These are phyloP conservation scores for Morphnarchus princeps DNA, from an alignment of 2,113 vertebrate genomes.

Conservation along the genomic window DNA sequence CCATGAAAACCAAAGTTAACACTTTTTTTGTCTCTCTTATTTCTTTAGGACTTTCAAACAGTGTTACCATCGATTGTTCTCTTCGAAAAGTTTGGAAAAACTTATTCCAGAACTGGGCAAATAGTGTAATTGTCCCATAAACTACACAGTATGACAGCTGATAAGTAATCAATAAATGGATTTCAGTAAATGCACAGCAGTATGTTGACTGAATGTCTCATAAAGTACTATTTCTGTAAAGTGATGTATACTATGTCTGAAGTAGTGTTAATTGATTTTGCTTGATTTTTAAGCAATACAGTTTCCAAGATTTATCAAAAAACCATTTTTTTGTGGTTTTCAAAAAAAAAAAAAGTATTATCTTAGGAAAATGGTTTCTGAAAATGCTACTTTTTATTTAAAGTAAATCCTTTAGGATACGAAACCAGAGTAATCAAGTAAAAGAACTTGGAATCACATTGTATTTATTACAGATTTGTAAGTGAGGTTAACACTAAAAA, in stretches of 20 bases:
- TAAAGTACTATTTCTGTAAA: neutral
- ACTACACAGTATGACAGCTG: neutral
- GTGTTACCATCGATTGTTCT: constrained; percentile 73
- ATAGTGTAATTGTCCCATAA: constrained; percentile 63
- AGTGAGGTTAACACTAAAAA: neutral
- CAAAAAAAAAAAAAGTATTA: neutral
- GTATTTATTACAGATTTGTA: neutral
- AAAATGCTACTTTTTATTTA: neutral
- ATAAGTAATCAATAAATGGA: constrained; percentile 7
- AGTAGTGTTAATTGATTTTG: neutral
- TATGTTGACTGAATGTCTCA: neutral
- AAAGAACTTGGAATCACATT: neutral
- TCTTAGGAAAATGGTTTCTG: neutral
- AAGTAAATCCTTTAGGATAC: neutral
- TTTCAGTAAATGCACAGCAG: neutral
- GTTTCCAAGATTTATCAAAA: neutral
- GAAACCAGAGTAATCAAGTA: neutral
- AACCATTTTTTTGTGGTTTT: fast-evolving
- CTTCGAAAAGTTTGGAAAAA: constrained; percentile 78
- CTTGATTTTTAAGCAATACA: neutral
- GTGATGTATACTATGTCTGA: neutral
- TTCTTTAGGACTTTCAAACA: constrained; percentile 79
- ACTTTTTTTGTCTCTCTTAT: constrained; percentile 18
- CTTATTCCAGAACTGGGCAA: constrained; percentile 77
- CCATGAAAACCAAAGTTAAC: neutral